Percentiles rank a stretch among this genome's conserved stretches.
Evolutionary conservation across 2,888 invertebrate species (phyloP).

Genomic region (Artemia sp.): DNA sequence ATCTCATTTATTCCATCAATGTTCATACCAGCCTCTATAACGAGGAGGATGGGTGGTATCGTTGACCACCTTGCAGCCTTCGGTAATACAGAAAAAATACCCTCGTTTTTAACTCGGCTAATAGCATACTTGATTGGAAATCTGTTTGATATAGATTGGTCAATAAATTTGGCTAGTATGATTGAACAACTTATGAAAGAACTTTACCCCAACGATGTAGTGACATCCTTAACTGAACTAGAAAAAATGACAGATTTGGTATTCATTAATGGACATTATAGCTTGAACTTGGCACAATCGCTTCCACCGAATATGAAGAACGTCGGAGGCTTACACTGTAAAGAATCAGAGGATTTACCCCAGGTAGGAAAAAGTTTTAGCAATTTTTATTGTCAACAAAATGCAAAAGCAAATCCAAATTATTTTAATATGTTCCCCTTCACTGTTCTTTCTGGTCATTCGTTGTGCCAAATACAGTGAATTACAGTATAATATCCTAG

Average conservation of each 20-base stretch:
- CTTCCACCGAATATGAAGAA: neutral
- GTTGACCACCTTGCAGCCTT: neutral
- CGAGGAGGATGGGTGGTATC: neutral
- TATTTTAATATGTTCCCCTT: too few species aligned
- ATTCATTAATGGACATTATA: neutral
- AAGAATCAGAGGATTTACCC: neutral
- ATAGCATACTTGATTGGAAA: neutral
- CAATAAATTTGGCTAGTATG: neutral
- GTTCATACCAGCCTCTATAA: neutral
- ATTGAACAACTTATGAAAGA: neutral
- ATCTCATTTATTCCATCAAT: neutral
- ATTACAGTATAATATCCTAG: too few species aligned
- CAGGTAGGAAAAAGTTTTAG: neutral
- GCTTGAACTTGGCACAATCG: neutral
- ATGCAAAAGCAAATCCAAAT: too few species aligned
- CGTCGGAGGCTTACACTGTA: neutral
- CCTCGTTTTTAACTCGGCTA: neutral
- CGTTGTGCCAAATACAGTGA: too few species aligned
- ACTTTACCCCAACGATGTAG: neutral
- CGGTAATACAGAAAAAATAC: neutral
- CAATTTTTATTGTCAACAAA: too few species aligned
- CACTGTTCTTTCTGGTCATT: too few species aligned
- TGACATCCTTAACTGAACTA: neutral
- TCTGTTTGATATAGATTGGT: slow-evolving; percentile 1
- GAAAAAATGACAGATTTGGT: neutral